Evolutionary conservation across 2,113 vertebrate genomes (phyloP), one percentile per base, ranked within the genome.

Genomic region (Falcunculus frontatus): DNA sequence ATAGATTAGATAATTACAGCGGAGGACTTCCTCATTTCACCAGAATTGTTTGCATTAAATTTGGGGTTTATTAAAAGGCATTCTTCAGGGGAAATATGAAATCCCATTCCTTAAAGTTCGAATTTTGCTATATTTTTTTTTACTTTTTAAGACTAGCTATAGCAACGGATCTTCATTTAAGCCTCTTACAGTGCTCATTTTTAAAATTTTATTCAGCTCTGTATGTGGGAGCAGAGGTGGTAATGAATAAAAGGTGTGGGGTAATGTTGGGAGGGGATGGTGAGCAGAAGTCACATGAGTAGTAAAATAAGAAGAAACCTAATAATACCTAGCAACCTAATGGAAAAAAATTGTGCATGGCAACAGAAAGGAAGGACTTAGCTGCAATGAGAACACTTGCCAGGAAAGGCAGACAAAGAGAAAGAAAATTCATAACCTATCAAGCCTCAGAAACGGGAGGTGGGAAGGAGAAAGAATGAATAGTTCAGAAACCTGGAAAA

Each of bases 321-420:
- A 89, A 89, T 79, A 94, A 69, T 89, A 94, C 90, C 52, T 96
- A 96, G 96, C 93, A 97, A 96, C 95, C 44, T 84, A 74, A 68
- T 6, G 4, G 3, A 6, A 11, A 80, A 86, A 96, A 85, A 39
- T 10, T 9, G 52, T 84, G 53, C 93, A 68, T 96, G 85, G 80
- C 88, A 96, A 96, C 95, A 88, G 85, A 93, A 94, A 96, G 67
- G 90, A 94, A 93, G 79, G 82, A 83, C 75, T 93, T 92, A 75
- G 47, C 72, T 91, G 39, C 79, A 94, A 88, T 49, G 20, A 90
- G 75, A 94, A 67, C 19, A 19, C 49, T 91, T 88, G 85, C 49
- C 86, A 92, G 62, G n/a, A 94, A 91, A 82, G 57, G 73, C 44
- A 95, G 59, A 84, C 60, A 92, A 82, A 95, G 44, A 84, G 42